These are phyloP conservation scores for Dendrolimus pini DNA, from an alignment of 2,888 invertebrate genomes.

Conservation along the genomic window DNA sequence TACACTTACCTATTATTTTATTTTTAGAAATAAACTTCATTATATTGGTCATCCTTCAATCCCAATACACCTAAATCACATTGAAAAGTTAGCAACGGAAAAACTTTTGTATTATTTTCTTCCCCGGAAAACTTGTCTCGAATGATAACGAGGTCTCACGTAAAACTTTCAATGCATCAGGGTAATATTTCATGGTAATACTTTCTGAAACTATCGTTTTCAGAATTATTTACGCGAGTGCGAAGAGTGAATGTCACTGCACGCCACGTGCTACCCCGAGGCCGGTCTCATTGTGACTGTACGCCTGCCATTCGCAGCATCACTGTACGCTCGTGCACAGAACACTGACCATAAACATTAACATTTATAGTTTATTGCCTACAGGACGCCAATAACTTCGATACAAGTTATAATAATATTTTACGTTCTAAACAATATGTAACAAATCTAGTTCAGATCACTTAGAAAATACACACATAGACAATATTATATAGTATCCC, in stretches of 20 bases:
- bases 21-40: neutral
- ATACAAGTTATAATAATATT: neutral
- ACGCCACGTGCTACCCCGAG: slow-evolving; percentile 38
- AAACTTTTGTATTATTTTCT: slow-evolving; percentile 25
- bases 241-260: slow-evolving; percentile 16
- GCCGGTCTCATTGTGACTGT: slow-evolving; percentile 49
- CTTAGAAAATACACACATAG: no score
- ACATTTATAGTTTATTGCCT: neutral
- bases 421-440: no score
- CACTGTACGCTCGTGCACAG: neutral
- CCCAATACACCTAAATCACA: neutral
- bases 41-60: neutral
- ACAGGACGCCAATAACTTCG: neutral
- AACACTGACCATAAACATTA: neutral
- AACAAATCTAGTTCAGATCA: no score
- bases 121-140: slow-evolving; percentile 20
- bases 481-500: no score
- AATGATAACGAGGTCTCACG: slow-evolving; percentile 24
- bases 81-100: slow-evolving; percentile 15
- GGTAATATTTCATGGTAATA: slow-evolving; percentile 42
- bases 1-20: neutral
- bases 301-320: neutral
- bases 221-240: slow-evolving; percentile 37
- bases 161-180: slow-evolving; percentile 26
- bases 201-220: slow-evolving; percentile 28